phyloP scores from a whole-genome alignment of 2,113 vertebrate genomes.

The Pampusana beccarii region DNA sequence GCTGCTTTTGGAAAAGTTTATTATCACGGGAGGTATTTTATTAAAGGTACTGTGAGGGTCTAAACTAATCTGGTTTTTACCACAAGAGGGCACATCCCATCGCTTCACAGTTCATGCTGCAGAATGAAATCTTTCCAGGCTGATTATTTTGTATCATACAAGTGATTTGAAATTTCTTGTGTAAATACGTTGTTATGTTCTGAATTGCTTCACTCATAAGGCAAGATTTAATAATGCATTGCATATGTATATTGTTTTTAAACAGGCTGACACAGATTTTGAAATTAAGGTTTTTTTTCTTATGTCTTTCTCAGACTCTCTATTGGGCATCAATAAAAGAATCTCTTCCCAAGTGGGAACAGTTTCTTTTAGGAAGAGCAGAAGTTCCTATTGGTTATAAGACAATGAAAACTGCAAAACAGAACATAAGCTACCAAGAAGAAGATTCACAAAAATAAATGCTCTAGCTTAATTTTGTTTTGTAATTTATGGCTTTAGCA shows the following conservation, averaged over 20 bases:
- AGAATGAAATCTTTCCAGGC: constrained; percentile 64
- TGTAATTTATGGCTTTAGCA: neutral
- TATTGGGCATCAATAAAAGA: constrained; percentile 89
- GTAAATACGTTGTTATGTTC: constrained; percentile 65
- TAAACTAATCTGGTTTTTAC: constrained; percentile 53
- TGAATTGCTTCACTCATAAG: constrained; percentile 62
- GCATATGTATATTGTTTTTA: constrained; percentile 38
- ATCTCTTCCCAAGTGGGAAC: constrained; percentile 85
- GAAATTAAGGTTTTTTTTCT: constrained; percentile 65
- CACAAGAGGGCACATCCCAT: constrained; percentile 81
- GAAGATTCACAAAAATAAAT: constrained; percentile 43
- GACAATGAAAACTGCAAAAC: constrained; percentile 50
- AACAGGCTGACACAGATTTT: constrained; percentile 56
- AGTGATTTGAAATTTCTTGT: constrained; percentile 69
- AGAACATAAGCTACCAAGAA: constrained; percentile 46
- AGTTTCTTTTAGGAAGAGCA: constrained; percentile 84
- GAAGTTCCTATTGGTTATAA: constrained; percentile 70
- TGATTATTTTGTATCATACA: constrained; percentile 49
- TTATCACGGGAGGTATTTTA: neutral
- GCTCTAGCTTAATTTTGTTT: neutral
- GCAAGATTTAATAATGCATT: constrained; percentile 31
- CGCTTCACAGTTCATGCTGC: constrained; percentile 64
- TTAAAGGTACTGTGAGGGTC: neutral
- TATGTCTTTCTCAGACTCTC: constrained; percentile 77
- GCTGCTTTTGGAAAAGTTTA: neutral